Base-by-base conservation (phyloP, 2,888 invertebrate species). In the Furcula furcula region DNA sequence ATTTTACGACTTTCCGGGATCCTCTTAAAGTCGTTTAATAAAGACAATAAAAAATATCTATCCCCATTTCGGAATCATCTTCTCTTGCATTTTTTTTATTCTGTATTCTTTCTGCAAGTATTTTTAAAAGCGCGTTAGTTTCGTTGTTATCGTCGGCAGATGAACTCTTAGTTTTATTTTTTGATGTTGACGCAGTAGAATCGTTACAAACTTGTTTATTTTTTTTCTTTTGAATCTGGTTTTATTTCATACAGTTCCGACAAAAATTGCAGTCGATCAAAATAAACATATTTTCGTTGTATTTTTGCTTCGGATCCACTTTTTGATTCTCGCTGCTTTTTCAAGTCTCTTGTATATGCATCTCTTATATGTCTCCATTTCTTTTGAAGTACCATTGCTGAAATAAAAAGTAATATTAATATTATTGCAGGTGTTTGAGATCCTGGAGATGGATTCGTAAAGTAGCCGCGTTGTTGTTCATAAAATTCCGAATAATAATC, bases 21-120 rank as follows among this genome's bases (percentile, higher is more conserved):
- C 2, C 16, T 39, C 11, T 36, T 36, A 21, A 39, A 39, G 11
- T 43, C 36, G 19, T 38, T 36, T 39, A 39, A 25, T 9, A 38
- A 35, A 23, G 43, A 43, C 32, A 43, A 36, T 23, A 36, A 41
- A 21, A 41, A 40, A 40, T 40, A 35, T 31, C 37, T 34, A 2
- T 41, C 37, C 2, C 31, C 34, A 15, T 45, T 45, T 44, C 34
- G 25, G 21, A 40, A 20, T 18, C 11, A 28, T 40, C 44, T 44
- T 19, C 36, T 0, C 20, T 40, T 32, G 31, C 34, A 32, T 36
- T 18, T 31, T 44, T 31, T 31, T 40, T 36, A 15, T 31, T 36
- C 22, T 28, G 35, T 9, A 34, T 12, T 35, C 32, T 39, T 9
- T 38, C 33, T 30, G 34, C 33, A 10, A 38, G 33, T 34, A 34